Percentiles rank a stretch among this genome's conserved stretches.
These are phyloP conservation scores for Dinomys branickii DNA, from an alignment of 2,113 vertebrate genomes.

Conservation along the genomic window DNA sequence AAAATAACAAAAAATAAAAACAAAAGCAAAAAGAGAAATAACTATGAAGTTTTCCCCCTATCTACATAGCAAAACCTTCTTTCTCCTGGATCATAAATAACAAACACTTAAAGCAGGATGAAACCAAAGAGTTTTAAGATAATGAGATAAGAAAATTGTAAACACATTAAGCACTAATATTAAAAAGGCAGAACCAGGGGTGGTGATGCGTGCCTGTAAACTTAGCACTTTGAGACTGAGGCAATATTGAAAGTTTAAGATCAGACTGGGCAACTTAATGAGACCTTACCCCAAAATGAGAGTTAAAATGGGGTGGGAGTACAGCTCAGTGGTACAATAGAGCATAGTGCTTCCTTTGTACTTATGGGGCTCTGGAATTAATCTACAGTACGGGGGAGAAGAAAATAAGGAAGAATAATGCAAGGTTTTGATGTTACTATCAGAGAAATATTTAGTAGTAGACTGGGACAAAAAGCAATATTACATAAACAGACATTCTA, in stretches of 20 bases:
- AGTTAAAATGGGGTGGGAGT: neutral
- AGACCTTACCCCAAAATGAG: neutral
- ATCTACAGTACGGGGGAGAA: neutral
- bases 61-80: neutral
- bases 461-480: neutral
- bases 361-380: neutral
- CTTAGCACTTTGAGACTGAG: neutral
- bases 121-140: slow-evolving; percentile 18
- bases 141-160: neutral
- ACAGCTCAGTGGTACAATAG: neutral
- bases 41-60: neutral
- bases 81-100: neutral
- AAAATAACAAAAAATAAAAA: too few species aligned
- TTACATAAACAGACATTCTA: neutral
- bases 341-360: neutral
- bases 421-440: neutral
- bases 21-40: neutral
- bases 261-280: neutral
- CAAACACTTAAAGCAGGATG: neutral
- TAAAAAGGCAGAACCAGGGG: neutral
- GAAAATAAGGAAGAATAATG: neutral
- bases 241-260: neutral
- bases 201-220: neutral
- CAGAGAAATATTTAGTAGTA: neutral
- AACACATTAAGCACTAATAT: neutral